Conservation (phyloP, 2,113 vertebrate species). For the Aleadryas rufinucha region DNA sequence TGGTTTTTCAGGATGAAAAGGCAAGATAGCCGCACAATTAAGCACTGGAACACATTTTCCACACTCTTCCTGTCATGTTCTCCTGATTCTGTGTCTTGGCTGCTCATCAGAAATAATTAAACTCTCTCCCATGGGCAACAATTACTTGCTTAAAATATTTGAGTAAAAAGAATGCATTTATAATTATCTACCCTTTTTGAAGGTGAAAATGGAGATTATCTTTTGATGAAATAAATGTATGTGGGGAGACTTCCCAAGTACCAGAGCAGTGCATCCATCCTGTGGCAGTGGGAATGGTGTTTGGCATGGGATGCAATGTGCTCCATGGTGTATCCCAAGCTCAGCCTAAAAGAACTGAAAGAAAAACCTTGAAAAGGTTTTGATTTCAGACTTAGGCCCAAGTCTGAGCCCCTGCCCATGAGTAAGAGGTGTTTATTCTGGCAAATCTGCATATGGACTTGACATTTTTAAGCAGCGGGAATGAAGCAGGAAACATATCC, state of each 20-base stretch:
- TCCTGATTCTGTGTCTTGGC: slow-evolving; percentile 61
- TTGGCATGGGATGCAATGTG: not conserved
- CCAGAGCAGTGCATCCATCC: not conserved
- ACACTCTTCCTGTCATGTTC: slow-evolving; percentile 65
- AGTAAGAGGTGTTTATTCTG: not conserved
- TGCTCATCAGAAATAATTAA: slow-evolving; percentile 82
- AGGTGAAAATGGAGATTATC: slow-evolving; percentile 75
- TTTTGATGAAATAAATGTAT: slow-evolving; percentile 59
- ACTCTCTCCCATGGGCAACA: slow-evolving; percentile 78
- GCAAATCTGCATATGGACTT: not conserved
- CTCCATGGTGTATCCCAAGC: not conserved
- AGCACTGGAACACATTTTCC: slow-evolving; percentile 61
- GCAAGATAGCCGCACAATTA: slow-evolving; percentile 73
- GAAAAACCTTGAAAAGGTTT: not conserved
- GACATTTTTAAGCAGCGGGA: slow-evolving; percentile 15
- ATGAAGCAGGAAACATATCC: not conserved
- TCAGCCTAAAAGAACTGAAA: not conserved
- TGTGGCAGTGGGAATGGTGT: not conserved
- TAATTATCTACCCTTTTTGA: slow-evolving; percentile 75
- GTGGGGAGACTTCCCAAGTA: not conserved
- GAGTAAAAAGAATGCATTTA: slow-evolving; percentile 74
- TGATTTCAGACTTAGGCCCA: not conserved
- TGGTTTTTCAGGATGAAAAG: slow-evolving; percentile 69
- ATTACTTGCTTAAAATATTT: slow-evolving; percentile 79
- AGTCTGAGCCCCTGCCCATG: not conserved